Percentiles rank a stretch among this genome's conserved stretches.
These are phyloP conservation scores for Bothrops jararaca DNA, from an alignment of 2,113 vertebrate species.

Conservation along the genomic window DNA sequence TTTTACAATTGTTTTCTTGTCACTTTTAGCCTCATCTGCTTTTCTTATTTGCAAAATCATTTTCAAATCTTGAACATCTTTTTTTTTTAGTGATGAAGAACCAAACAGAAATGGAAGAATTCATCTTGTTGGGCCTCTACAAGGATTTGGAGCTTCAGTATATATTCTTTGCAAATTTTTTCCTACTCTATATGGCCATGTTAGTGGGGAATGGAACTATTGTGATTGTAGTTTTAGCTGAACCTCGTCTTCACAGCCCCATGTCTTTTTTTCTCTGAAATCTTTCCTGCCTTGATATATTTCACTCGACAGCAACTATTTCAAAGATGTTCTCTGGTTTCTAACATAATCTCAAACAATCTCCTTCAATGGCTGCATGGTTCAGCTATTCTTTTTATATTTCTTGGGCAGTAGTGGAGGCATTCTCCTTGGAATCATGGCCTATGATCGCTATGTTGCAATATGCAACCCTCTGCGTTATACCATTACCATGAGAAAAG, in stretches of 20 bases:
- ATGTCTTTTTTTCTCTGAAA: constrained; percentile 63
- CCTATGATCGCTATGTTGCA: constrained; percentile 11
- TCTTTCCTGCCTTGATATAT: constrained; percentile 49
- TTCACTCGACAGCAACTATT: constrained; percentile 40
- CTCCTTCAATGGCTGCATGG: constrained; percentile 30
- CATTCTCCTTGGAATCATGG: constrained; percentile 46
- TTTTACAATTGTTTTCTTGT: no score
- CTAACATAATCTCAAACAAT: constrained; percentile 35
- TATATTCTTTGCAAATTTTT: constrained; percentile 23
- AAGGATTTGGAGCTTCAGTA: neutral
- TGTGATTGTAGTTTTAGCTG: constrained; percentile 22
- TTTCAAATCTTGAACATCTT: no score
- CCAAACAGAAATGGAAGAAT: constrained; percentile 2
- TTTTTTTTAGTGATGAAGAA: constrained; percentile 21
- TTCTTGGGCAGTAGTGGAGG: constrained; percentile 44
- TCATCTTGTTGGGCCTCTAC: constrained; percentile 35
- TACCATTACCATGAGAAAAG: constrained; percentile 8
- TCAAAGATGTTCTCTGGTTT: constrained; percentile 49
- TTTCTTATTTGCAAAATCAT: no score
- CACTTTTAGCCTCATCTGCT: no score
- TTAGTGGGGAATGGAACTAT: constrained; percentile 47
- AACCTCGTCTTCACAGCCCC: constrained; percentile 46
- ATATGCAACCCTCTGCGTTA: constrained; percentile 40
- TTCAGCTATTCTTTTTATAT: constrained; percentile 53
- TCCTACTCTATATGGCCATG: constrained; percentile 26